Percentiles rank a stretch among this genome's conserved stretches.
These are phyloP conservation scores for Drosophila colorata DNA, from an alignment of 2,888 invertebrate genomes.

Conservation along the genomic window DNA sequence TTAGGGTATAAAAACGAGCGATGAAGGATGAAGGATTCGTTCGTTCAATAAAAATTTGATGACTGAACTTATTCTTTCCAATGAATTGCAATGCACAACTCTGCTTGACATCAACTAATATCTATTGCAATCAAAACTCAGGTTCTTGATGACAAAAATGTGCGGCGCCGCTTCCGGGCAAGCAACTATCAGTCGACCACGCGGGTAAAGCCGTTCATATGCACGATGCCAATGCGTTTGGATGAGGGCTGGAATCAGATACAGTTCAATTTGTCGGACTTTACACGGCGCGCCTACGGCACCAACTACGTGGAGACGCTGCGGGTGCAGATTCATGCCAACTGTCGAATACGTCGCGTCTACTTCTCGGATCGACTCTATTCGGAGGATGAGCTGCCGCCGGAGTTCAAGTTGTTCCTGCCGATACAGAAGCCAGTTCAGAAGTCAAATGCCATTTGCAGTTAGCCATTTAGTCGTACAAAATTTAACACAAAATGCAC, in stretches of 20 bases:
- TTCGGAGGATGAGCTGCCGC: slow-evolving; percentile 96
- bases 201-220: slow-evolving; percentile 97
- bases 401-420: slow-evolving; percentile 97
- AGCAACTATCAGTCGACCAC: slow-evolving; percentile 99
- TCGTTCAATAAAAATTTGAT: no score
- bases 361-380: slow-evolving; percentile 97
- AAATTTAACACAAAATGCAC: slow-evolving; percentile 4
- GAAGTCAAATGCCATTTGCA: slow-evolving; percentile 80
- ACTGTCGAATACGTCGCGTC: slow-evolving; percentile 96
- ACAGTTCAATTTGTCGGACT: slow-evolving; percentile 98
- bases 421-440: slow-evolving; percentile 91
- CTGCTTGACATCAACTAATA: neutral
- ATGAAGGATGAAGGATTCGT: no score
- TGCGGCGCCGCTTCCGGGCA: slow-evolving; percentile 96
- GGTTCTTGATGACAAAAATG: slow-evolving; percentile 96
- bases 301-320: slow-evolving; percentile 96
- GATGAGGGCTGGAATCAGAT: slow-evolving; percentile 92
- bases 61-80: no score
- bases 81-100: no score
- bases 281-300: slow-evolving; percentile 98
- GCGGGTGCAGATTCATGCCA: slow-evolving; percentile 98
- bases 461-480: slow-evolving; percentile 47
- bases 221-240: slow-evolving; percentile 97
- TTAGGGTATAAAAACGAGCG: no score
- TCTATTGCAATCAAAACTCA: slow-evolving; percentile 51